Conservation (phyloP, 2,113 vertebrate species). For the Alligator sinensis region DNA sequence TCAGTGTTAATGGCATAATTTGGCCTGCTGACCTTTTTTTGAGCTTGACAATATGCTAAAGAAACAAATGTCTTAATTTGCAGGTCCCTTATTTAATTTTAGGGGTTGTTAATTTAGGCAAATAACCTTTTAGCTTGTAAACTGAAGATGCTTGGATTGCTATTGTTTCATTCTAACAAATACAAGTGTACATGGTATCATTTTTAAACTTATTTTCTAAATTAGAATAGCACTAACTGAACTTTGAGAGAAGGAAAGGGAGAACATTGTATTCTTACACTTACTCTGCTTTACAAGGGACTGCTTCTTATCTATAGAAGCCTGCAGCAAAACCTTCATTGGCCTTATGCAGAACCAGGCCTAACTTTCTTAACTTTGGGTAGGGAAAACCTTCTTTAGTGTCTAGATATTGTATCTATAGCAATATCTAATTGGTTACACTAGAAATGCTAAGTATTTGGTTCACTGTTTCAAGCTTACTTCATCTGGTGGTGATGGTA, state of each 20-base stretch:
- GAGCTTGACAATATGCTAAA: too few relatives aligned
- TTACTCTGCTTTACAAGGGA: background rate
- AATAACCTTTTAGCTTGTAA: background rate
- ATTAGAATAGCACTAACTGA: background rate
- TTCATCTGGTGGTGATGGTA: background rate
- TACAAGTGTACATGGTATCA: background rate
- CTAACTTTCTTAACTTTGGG: background rate
- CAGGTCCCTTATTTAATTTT: background rate
- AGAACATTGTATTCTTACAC: background rate
- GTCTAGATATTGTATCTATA: too few relatives aligned
- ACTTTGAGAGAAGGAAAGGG: background rate
- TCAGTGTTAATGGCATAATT: background rate
- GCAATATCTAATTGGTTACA: too few relatives aligned
- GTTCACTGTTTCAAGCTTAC: background rate
- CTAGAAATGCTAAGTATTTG: background rate
- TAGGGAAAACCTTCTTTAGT: background rate
- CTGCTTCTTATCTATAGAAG: background rate
- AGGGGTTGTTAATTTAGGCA: background rate
- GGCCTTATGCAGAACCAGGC: background rate
- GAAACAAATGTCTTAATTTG: background rate
- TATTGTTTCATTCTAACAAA: background rate
- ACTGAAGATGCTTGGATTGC: background rate
- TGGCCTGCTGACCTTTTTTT: background rate
- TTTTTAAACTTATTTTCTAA: background rate
- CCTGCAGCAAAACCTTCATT: background rate